These are phyloP conservation scores for Sciurus vulgaris DNA, from an alignment of 2,797 vertebrate species.

Conservation along the genomic window DNA sequence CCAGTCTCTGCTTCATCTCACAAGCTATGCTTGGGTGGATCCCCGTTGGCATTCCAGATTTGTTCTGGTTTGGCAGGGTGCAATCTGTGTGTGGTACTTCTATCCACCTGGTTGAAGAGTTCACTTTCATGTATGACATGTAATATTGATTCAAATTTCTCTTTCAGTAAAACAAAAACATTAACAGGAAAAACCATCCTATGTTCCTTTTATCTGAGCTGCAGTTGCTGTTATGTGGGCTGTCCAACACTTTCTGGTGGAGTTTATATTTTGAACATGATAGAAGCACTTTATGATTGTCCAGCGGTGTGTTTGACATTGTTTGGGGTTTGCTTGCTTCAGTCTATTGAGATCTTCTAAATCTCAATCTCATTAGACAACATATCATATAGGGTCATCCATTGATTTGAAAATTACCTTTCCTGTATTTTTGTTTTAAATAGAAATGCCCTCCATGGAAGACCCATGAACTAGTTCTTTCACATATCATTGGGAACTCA, in stretches of 20 bases:
- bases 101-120: neutral
- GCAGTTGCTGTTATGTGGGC: neutral
- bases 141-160: neutral
- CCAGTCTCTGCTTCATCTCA: neutral
- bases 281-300: neutral
- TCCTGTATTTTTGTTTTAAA: neutral
- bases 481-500: neutral
- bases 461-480: neutral
- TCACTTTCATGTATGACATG: neutral
- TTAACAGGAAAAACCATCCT: neutral
- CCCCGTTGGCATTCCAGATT: neutral
- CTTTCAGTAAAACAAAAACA: constrained; percentile 32
- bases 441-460: neutral
- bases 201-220: neutral
- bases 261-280: neutral
- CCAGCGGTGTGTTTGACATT: neutral
- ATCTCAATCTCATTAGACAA: neutral
- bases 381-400: neutral
- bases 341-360: neutral
- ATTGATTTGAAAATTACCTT: neutral
- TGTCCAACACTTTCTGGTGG: neutral
- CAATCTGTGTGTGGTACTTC: neutral
- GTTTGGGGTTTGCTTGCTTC: neutral
- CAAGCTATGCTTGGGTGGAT: neutral
- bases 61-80: neutral